Percentiles rank a stretch among this genome's conserved stretches.
Conservation (phyloP, 2,797 vertebrate species). For the Enteromius treurensis region DNA sequence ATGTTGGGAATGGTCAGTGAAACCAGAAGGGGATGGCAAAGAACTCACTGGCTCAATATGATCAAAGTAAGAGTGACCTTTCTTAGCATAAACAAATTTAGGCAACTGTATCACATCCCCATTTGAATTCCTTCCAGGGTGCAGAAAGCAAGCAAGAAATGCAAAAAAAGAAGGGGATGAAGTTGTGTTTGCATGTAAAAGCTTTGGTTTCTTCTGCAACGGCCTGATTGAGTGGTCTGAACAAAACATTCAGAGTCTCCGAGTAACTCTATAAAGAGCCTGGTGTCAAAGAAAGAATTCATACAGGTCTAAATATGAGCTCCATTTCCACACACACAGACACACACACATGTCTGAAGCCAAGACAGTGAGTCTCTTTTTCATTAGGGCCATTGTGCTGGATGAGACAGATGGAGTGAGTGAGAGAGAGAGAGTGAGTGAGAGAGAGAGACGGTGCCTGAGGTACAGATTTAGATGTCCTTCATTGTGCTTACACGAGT, state of each 20-base stretch:
- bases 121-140: not conserved
- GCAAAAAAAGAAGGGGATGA: slow-evolving; percentile 29
- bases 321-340: slow-evolving; percentile 53
- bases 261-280: slow-evolving; percentile 44
- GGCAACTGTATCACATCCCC: not conserved
- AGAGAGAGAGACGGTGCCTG: slow-evolving; percentile 62
- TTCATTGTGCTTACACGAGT: slow-evolving; percentile 72
- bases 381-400: slow-evolving; percentile 60
- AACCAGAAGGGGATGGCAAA: not conserved
- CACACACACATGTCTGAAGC: slow-evolving; percentile 23
- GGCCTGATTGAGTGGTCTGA: slow-evolving; percentile 36
- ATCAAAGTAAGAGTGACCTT: not conserved
- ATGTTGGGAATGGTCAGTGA: not conserved
- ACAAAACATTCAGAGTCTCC: slow-evolving; percentile 41
- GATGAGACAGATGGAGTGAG: slow-evolving; percentile 57
- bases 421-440: slow-evolving; percentile 53
- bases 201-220: slow-evolving; percentile 25
- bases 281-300: slow-evolving; percentile 57
- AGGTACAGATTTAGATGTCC: slow-evolving; percentile 75
- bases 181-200: slow-evolving; percentile 20
- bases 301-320: slow-evolving; percentile 50
- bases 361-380: slow-evolving; percentile 58
- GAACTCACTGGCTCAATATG: not conserved
- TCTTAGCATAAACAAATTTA: not conserved
- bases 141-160: slow-evolving; percentile 11